Conservation (phyloP, 2,797 vertebrate genomes). For the Amblyraja radiata region DNA sequence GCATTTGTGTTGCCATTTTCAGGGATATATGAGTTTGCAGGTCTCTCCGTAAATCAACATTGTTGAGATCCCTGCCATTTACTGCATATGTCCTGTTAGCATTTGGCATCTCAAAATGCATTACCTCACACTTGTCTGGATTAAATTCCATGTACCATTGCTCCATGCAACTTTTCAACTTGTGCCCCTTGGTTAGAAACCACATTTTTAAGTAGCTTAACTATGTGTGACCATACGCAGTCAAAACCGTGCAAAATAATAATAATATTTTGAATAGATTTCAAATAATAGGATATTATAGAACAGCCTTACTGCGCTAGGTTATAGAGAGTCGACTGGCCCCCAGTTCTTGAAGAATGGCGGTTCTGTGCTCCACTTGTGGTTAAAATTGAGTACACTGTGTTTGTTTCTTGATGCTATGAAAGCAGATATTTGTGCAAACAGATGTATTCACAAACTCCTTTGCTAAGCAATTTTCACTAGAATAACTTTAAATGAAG, state of each 20-base stretch:
- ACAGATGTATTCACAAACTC: not conserved
- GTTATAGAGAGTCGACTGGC: not conserved
- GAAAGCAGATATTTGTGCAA: constrained; percentile 16
- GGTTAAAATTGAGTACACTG: not conserved
- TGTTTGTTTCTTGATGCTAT: not conserved
- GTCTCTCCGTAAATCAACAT: too few species aligned
- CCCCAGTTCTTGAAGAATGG: not conserved
- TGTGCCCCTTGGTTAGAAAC: not conserved
- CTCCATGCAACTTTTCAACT: too few species aligned
- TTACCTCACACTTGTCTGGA: too few species aligned
- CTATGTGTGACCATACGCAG: not conserved
- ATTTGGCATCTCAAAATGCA: too few species aligned
- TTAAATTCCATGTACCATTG: too few species aligned
- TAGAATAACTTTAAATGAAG: not conserved
- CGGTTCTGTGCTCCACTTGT: not conserved
- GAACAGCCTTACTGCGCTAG: not conserved
- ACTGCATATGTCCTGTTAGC: too few species aligned
- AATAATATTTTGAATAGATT: not conserved
- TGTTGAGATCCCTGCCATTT: too few species aligned
- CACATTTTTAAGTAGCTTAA: not conserved
- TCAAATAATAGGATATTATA: not conserved
- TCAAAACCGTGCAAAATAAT: not conserved
- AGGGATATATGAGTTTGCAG: too few species aligned
- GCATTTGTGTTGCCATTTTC: too few species aligned
- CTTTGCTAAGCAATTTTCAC: not conserved